Percentiles rank a stretch among this genome's conserved stretches.
These are phyloP conservation scores for Protobothrops flavoviridis DNA, from an alignment of 2,113 vertebrate species.

Conservation along the genomic window DNA sequence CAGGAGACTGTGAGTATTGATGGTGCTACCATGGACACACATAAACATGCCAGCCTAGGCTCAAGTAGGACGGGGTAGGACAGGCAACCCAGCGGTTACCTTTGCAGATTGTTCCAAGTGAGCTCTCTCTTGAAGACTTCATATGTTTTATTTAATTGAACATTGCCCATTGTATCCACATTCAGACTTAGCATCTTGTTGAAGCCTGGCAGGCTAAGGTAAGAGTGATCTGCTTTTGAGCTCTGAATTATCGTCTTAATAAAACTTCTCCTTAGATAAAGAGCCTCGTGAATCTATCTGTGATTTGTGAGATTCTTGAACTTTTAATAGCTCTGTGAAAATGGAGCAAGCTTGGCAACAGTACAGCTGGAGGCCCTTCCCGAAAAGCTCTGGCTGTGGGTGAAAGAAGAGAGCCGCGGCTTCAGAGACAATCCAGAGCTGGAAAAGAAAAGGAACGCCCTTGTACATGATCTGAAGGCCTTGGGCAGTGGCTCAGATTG, in stretches of 20 bases:
- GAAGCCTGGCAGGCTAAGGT: neutral
- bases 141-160: neutral
- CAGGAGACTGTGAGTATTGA: neutral
- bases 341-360: neutral
- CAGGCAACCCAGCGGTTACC: neutral
- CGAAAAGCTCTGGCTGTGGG: neutral
- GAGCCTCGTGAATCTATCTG: neutral
- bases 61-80: neutral
- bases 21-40: neutral
- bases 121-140: neutral
- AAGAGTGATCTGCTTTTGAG: neutral
- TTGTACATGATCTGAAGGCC: neutral
- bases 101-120: neutral
- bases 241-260: neutral
- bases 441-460: neutral
- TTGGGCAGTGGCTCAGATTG: neutral
- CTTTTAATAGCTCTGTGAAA: neutral
- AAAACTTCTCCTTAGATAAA: neutral
- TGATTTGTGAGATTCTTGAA: neutral
- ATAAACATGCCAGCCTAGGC: neutral
- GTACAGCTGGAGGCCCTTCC: neutral
- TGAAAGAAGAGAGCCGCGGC: neutral
- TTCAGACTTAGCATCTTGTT: neutral
- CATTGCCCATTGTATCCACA: neutral
- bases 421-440: neutral